Evolutionary conservation across 2,797 vertebrate genomes (phyloP).

Genomic region (Tachyglossus aculeatus): DNA sequence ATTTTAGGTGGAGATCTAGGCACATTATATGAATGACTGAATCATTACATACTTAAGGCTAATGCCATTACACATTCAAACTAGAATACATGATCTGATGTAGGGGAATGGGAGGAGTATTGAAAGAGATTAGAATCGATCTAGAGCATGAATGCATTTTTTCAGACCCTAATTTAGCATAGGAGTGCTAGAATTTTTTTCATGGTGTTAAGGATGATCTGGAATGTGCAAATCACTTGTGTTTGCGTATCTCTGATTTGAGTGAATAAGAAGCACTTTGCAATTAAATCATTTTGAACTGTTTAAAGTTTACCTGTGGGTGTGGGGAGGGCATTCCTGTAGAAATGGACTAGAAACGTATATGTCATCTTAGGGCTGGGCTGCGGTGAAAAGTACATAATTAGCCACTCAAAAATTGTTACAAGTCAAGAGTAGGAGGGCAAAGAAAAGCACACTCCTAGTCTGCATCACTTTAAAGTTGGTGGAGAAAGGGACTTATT

Average conservation of each 20-base stretch:
- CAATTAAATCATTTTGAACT: too few species aligned
- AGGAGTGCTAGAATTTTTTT: slow-evolving; percentile 35
- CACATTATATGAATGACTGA: slow-evolving; percentile 22
- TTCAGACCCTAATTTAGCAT: slow-evolving; percentile 41
- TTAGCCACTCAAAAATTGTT: too few species aligned
- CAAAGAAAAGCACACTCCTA: too few species aligned
- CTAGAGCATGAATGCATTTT: slow-evolving; percentile 31
- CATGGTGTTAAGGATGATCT: slow-evolving; percentile 8
- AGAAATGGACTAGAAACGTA: too few species aligned
- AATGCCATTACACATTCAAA: slow-evolving; percentile 29
- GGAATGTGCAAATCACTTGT: neutral
- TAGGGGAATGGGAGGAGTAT: slow-evolving; percentile 9
- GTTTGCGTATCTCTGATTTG: slow-evolving; percentile 21
- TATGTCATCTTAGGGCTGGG: too few species aligned
- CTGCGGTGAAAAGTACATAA: too few species aligned
- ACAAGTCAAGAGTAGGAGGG: too few species aligned
- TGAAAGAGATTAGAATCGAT: slow-evolving; percentile 39
- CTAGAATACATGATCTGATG: slow-evolving; percentile 15
- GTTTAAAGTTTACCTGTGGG: too few species aligned
- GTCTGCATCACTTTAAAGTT: too few species aligned
- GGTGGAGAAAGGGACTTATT: too few species aligned
- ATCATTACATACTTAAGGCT: slow-evolving; percentile 3
- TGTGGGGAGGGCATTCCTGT: too few species aligned
- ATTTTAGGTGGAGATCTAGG: slow-evolving; percentile 16
- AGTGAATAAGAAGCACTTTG: neutral